These are phyloP conservation scores for Myrmophylax atrothorax DNA, from an alignment of 2,113 vertebrate genomes.

Conservation along the genomic window DNA sequence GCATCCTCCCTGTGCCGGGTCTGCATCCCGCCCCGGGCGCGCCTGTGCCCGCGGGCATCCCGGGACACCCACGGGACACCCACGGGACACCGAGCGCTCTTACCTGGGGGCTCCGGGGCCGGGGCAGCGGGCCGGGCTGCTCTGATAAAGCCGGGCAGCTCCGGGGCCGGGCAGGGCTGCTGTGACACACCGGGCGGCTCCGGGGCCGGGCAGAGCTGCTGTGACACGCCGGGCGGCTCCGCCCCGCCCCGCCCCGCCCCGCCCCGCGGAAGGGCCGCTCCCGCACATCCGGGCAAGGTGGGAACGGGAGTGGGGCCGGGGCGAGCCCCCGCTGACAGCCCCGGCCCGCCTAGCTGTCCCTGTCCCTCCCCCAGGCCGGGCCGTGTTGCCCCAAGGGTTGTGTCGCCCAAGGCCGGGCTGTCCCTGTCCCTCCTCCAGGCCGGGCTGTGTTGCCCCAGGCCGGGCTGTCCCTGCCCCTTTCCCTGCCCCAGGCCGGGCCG, in stretches of 20 bases:
- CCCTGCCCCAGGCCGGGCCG: neutral
- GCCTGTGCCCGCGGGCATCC: no score
- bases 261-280: neutral
- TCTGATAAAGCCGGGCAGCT: accelerated
- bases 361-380: no score
- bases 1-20: neutral
- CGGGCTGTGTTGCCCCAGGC: no score
- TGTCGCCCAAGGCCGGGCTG: neutral
- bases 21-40: no score
- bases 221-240: no score
- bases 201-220: no score
- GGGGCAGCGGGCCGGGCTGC: accelerated
- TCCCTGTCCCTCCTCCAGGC: neutral
- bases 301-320: neutral
- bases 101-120: neutral
- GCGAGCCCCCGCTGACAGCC: neutral
- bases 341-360: no score
- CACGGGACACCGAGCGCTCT: neutral
- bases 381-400: no score
- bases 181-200: no score
- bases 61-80: no score
- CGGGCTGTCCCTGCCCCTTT: neutral
- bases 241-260: neutral
- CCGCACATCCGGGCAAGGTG: neutral
- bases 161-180: neutral